Conservation (phyloP, 2,888 invertebrate species). For the Eucera pruinosa region DNA sequence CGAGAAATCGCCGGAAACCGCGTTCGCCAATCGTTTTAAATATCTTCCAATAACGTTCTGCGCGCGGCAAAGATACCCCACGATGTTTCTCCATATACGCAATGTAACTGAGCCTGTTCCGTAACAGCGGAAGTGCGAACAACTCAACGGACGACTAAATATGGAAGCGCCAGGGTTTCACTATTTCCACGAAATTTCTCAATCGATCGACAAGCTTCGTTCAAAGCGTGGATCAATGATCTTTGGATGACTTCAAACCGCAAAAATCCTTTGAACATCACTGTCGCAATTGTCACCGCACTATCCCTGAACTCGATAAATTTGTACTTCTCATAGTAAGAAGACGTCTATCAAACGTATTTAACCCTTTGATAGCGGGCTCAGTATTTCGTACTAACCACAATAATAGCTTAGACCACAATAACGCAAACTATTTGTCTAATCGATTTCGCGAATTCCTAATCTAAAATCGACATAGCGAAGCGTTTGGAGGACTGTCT, state of each 20-base stretch:
- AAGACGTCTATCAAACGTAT: too few species aligned
- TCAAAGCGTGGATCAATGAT: constrained; percentile 1
- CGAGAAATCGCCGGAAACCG: constrained; percentile 23
- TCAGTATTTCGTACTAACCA: too few species aligned
- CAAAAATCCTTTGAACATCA: too few species aligned
- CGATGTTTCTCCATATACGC: constrained; percentile 31
- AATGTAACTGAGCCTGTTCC: constrained; percentile 32
- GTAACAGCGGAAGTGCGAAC: constrained; percentile 51
- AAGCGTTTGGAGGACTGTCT: too few species aligned
- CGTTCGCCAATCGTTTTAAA: constrained; percentile 30
- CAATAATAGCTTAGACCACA: too few species aligned
- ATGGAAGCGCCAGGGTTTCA: constrained; percentile 49
- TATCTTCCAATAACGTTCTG: constrained; percentile 30
- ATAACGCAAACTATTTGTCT: too few species aligned
- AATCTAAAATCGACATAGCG: too few species aligned
- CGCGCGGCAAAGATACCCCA: constrained; percentile 4
- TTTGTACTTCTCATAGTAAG: too few species aligned
- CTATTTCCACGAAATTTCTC: constrained; percentile 60
- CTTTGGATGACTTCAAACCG: background rate
- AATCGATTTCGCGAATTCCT: too few species aligned
- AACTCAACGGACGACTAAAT: constrained; percentile 42
- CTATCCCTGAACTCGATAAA: too few species aligned
- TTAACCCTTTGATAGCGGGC: too few species aligned
- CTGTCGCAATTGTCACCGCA: too few species aligned
- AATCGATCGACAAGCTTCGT: constrained; percentile 34